Conservation (phyloP, 2,797 vertebrate genomes). For the Spinibarbus caldwelli region DNA sequence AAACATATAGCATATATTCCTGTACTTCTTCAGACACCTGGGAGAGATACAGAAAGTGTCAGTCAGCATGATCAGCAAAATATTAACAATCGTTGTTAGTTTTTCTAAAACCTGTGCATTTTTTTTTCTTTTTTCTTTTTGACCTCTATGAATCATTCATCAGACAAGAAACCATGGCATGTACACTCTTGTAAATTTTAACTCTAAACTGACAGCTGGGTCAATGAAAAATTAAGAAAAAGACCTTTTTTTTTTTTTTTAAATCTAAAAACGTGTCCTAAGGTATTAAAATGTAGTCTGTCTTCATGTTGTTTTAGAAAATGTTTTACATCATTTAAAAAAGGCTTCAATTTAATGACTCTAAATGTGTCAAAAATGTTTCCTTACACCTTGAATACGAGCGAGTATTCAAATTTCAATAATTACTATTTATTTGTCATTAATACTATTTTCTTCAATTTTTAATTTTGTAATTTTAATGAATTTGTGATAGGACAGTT, state of each 20-base stretch:
- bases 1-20: constrained; percentile 85
- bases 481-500: background rate
- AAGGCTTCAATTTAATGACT: background rate
- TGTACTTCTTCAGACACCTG: constrained; percentile 85
- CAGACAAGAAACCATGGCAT: background rate
- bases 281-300: background rate
- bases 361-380: background rate
- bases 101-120: background rate
- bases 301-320: background rate
- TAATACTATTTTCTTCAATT: background rate
- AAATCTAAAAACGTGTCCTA: background rate
- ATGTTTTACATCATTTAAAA: background rate
- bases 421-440: background rate
- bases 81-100: background rate
- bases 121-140: background rate
- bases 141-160: constrained; percentile 12
- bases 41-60: constrained; percentile 4
- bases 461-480: background rate
- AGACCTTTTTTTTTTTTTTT: background rate
- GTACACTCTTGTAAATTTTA: background rate
- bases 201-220: constrained; percentile 2
- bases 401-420: background rate
- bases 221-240: background rate
- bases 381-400: background rate
- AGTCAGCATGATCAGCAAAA: constrained; percentile 15